Conservation (phyloP, 2,113 vertebrate species). For the Chloebia gouldiae region DNA sequence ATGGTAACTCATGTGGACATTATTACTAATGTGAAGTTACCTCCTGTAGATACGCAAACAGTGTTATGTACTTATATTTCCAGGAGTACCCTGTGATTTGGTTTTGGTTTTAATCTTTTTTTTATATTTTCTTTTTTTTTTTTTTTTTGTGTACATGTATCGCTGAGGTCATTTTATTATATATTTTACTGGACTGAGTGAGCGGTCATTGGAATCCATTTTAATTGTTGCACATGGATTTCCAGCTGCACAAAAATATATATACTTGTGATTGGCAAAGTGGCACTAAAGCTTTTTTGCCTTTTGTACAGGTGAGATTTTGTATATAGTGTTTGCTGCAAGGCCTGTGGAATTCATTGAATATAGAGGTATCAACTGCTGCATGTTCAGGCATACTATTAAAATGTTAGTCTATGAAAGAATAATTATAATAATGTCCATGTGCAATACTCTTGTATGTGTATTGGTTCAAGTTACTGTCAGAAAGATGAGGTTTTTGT, state of each 20-base stretch:
- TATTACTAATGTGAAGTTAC: conserved; percentile 71
- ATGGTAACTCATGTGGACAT: conserved; percentile 74
- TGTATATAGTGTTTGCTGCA: conserved; percentile 88
- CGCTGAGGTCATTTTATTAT: conserved; percentile 67
- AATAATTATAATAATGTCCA: conserved; percentile 86
- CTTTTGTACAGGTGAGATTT: conserved; percentile 83
- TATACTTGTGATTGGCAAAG: conserved; percentile 81
- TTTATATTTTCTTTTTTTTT: background rate
- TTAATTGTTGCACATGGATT: conserved; percentile 79
- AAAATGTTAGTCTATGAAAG: conserved; percentile 84
- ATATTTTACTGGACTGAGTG: conserved; percentile 80
- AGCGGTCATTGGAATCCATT: conserved; percentile 79
- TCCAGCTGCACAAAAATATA: conserved; percentile 78
- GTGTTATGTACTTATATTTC: conserved; percentile 79
- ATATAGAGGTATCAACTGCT: conserved; percentile 85
- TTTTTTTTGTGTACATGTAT: conserved; percentile 72
- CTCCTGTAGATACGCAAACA: conserved; percentile 78
- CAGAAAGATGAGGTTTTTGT: conserved; percentile 66
- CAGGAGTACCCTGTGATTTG: conserved; percentile 75
- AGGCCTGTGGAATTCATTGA: conserved; percentile 87
- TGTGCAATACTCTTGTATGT: conserved; percentile 89
- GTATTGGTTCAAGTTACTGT: conserved; percentile 83
- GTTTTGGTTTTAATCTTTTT: background rate
- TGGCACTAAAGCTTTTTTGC: conserved; percentile 80
- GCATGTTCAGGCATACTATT: conserved; percentile 88